A percentile compares a stretch with the other conserved stretches of the same genome.
These are phyloP conservation scores for Whitmania pigra DNA, from an alignment of 1,140 invertebrate genomes.

Conservation along the genomic window DNA sequence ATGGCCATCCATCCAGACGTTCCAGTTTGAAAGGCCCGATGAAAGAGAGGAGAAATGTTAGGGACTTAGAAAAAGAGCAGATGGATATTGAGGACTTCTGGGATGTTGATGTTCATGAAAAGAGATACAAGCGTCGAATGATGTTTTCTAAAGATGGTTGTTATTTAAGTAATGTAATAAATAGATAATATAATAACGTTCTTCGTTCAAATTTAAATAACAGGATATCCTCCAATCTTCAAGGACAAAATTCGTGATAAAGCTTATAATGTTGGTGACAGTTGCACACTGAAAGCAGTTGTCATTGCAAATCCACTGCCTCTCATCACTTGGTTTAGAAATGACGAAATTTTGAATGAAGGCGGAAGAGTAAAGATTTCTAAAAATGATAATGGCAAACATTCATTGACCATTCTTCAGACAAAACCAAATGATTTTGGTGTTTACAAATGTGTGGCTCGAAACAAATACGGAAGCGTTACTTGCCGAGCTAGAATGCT, in stretches of 20 bases:
- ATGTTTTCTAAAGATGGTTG: not conserved
- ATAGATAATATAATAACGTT: not conserved
- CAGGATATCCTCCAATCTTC: slow-evolving; percentile 23
- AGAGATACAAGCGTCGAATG: not conserved
- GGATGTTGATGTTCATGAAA: slow-evolving; percentile 3
- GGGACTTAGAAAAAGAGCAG: slow-evolving; percentile 27
- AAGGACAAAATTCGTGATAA: slow-evolving; percentile 24
- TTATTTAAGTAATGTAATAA: not conserved
- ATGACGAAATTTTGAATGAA: slow-evolving; percentile 41
- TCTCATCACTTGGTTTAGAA: slow-evolving; percentile 72
- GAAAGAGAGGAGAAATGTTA: slow-evolving; percentile 27
- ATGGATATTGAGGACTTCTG: slow-evolving; percentile 17
- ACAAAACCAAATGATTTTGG: slow-evolving; percentile 52
- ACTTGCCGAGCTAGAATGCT: slow-evolving; percentile 45
- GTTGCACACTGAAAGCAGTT: slow-evolving; percentile 64
- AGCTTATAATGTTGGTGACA: slow-evolving; percentile 64
- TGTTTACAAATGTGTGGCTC: slow-evolving; percentile 84
- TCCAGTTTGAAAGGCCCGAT: slow-evolving; percentile 22
- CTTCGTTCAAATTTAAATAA: not conserved
- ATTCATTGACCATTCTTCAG: slow-evolving; percentile 46
- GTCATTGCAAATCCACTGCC: slow-evolving; percentile 80
- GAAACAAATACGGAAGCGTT: slow-evolving; percentile 46
- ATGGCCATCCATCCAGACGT: slow-evolving; percentile 9
- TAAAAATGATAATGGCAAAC: slow-evolving; percentile 49
- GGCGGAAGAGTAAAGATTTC: slow-evolving; percentile 30